phyloP scores from a whole-genome alignment of 23 tunicate species.

The Aplidium turbinatum region DNA sequence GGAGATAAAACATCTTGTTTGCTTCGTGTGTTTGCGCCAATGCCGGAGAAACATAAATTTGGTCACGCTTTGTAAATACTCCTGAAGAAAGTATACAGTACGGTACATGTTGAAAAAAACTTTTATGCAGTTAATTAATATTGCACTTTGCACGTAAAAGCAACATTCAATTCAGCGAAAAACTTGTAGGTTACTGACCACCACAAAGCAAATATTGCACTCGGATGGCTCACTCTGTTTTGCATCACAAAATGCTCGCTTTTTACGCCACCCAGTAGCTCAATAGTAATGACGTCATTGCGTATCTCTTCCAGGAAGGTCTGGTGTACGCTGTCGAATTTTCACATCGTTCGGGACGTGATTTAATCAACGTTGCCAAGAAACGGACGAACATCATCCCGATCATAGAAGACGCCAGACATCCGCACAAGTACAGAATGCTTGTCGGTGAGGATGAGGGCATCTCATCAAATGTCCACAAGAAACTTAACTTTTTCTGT shows the following conservation, averaged over 20 bases:
- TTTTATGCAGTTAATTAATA: too few species aligned
- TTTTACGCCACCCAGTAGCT: too few species aligned
- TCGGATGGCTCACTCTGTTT: too few species aligned
- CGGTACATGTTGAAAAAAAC: too few species aligned
- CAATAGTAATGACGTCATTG: too few species aligned
- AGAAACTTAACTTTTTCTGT: neutral
- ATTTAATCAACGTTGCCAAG: constrained; percentile 95
- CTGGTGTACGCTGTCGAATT: constrained; percentile 96
- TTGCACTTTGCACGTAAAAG: too few species aligned
- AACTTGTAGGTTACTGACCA: too few species aligned
- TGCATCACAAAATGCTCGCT: too few species aligned
- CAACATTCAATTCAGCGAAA: too few species aligned
- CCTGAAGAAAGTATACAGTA: neutral
- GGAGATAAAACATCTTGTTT: too few species aligned
- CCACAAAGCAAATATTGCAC: too few species aligned
- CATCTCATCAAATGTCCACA: neutral
- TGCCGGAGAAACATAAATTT: neutral
- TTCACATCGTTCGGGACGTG: constrained; percentile 98
- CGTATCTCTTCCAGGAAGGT: constrained; percentile 83
- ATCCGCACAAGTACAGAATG: constrained; percentile 99
- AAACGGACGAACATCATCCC: constrained; percentile 91
- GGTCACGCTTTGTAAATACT: neutral
- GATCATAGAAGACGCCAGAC: constrained; percentile 94
- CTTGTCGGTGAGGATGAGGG: constrained; percentile 73
- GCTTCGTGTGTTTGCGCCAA: neutral